Percentiles rank a stretch among this genome's conserved stretches.
Evolutionary conservation across 2,797 vertebrate genomes (phyloP).

Genomic region (Lagocephalus sceleratus): DNA sequence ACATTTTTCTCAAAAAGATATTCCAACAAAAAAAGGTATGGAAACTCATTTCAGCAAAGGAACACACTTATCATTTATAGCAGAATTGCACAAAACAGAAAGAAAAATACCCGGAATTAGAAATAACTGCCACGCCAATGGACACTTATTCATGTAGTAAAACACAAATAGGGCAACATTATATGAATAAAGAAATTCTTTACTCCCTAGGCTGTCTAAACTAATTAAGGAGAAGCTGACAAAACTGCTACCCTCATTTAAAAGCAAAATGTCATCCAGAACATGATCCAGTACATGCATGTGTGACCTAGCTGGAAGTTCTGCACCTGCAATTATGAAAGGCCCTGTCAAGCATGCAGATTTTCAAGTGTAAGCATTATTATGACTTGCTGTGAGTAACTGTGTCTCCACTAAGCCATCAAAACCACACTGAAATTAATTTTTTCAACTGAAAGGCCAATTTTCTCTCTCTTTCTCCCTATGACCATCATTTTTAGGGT

Average conservation of each 20-base stretch:
- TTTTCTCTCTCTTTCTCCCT: background rate
- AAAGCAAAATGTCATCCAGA: conserved; percentile 48
- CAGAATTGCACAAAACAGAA: conserved; percentile 2
- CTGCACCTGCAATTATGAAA: conserved; percentile 51
- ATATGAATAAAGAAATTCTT: conserved; percentile 12
- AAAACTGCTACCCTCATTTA: conserved; percentile 52
- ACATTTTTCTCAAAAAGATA: too few relatives aligned
- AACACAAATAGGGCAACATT: conserved; percentile 41
- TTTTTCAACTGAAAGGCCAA: conserved; percentile 8
- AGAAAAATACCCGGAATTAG: conserved; percentile 28
- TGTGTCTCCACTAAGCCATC: conserved; percentile 39
- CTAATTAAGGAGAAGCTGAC: conserved; percentile 51
- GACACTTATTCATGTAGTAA: conserved; percentile 14
- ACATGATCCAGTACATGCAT: conserved; percentile 32
- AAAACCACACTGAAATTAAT: conserved; percentile 36
- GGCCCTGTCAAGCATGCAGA: conserved; percentile 14
- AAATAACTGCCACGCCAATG: conserved; percentile 7
- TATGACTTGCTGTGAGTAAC: conserved; percentile 42
- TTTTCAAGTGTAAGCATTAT: conserved; percentile 20
- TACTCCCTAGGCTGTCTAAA: conserved; percentile 21
- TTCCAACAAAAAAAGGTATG: too few relatives aligned
- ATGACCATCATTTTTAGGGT: conserved; percentile 10
- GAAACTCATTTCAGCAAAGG: background rate
- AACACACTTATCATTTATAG: background rate
- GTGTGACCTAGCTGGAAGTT: conserved; percentile 43